Conservation (phyloP, 37 sponge, comb jelly and placozoan species). For the Hormiphora californensis region DNA sequence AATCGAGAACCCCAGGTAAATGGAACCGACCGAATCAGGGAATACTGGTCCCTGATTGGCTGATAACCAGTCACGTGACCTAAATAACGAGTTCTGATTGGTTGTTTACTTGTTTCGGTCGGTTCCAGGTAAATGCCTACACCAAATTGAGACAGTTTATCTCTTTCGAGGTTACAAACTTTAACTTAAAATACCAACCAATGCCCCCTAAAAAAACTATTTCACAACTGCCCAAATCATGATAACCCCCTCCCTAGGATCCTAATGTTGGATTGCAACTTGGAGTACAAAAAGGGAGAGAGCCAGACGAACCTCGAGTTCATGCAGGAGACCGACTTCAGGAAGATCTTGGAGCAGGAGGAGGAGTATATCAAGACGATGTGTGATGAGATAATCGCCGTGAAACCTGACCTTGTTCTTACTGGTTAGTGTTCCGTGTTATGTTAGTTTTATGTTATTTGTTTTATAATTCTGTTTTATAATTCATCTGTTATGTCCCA, state of each 20-base stretch:
- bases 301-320: constrained; percentile 64
- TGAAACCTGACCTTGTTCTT: constrained; percentile 94
- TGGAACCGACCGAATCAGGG: too few species aligned
- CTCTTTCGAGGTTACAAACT: too few species aligned
- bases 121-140: too few species aligned
- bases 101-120: too few species aligned
- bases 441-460: neutral
- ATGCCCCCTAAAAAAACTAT: too few species aligned
- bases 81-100: too few species aligned
- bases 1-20: constrained; percentile 43
- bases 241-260: constrained; percentile 66
- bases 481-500: too few species aligned
- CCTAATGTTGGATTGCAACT: constrained; percentile 81
- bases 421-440: constrained; percentile 60
- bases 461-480: neutral
- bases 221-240: too few species aligned
- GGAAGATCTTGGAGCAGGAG: constrained; percentile 77
- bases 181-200: too few species aligned
- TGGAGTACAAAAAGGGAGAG: constrained; percentile 99
- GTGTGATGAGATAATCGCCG: constrained; percentile 82
- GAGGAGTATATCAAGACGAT: constrained; percentile 82
- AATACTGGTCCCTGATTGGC: too few species aligned
- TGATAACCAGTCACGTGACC: too few species aligned
- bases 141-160: too few species aligned
- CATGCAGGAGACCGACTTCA: constrained; percentile 58